phyloP scores from a whole-genome alignment of 2,797 vertebrate species.

The Corythornis leucogaster region DNA sequence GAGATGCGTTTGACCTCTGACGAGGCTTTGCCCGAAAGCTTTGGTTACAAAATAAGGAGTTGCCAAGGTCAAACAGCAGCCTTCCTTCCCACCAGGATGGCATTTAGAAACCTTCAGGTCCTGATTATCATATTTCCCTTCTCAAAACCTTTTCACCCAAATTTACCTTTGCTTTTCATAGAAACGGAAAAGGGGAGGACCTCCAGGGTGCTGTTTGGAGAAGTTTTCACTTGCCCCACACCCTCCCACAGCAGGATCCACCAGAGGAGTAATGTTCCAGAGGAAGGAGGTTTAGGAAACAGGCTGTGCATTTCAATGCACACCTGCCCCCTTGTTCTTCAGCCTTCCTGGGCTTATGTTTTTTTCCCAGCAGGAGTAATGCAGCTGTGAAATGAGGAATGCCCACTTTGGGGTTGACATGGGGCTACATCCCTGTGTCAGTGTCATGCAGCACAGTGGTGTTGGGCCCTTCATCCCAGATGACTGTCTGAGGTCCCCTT shows the following conservation, averaged over 20 bases:
- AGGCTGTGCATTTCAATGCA: neutral
- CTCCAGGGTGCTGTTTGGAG: neutral
- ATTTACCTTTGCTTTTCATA: neutral
- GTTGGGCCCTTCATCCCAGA: neutral
- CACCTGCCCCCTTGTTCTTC: neutral
- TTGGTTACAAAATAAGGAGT: neutral
- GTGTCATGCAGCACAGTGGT: accelerated
- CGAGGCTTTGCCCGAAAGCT: neutral
- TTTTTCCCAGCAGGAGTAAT: neutral
- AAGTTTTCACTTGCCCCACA: neutral
- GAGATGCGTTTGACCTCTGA: neutral
- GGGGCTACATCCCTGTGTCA: accelerated
- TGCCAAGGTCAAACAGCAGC: neutral
- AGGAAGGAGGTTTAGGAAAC: neutral
- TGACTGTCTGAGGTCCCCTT: accelerated
- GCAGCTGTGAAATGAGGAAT: neutral
- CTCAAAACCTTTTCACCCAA: neutral
- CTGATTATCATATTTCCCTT: neutral
- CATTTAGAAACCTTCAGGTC: neutral
- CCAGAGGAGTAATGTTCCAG: neutral
- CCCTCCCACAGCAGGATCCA: neutral
- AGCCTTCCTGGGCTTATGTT: neutral
- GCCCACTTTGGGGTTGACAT: neutral
- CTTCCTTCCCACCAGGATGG: neutral
- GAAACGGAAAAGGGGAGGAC: neutral